These are phyloP conservation scores for Miniopterus natalensis DNA, from an alignment of 2,113 vertebrate genomes.

Conservation along the genomic window DNA sequence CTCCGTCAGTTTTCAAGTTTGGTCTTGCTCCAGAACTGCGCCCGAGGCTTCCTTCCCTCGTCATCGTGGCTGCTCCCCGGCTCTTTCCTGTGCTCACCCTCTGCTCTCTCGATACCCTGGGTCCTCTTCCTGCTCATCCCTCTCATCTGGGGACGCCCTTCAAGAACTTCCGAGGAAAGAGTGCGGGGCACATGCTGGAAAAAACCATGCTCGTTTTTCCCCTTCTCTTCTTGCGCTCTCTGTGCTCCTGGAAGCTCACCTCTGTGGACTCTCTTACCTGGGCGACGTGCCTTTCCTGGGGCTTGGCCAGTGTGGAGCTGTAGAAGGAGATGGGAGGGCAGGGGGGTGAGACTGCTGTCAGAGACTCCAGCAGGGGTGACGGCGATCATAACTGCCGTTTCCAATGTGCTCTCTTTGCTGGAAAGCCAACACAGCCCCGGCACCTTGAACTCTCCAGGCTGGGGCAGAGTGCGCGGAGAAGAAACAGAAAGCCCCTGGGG, in stretches of 20 bases:
- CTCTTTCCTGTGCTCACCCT: not conserved
- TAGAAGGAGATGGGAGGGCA: not conserved
- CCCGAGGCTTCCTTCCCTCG: not conserved
- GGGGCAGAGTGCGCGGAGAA: not conserved
- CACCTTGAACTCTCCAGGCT: not conserved
- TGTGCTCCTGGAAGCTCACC: not conserved
- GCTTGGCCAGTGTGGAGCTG: not conserved
- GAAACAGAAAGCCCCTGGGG: not conserved
- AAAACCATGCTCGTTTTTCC: not conserved
- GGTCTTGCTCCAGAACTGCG: not conserved
- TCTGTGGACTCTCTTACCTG: not conserved
- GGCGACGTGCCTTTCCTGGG: fast-evolving
- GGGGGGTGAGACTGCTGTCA: not conserved
- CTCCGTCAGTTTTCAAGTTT: not conserved
- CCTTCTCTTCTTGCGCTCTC: not conserved
- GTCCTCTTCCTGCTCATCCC: not conserved
- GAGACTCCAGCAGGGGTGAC: not conserved
- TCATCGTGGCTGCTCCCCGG: not conserved
- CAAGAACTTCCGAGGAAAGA: not conserved
- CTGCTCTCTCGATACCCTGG: not conserved
- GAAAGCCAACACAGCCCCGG: not conserved
- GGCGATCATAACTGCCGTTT: not conserved
- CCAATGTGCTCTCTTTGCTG: not conserved
- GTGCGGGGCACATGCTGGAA: not conserved
- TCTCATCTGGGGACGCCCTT: not conserved